Conservation (phyloP, 1,140 invertebrate species). For the Apolygus lucorum region DNA sequence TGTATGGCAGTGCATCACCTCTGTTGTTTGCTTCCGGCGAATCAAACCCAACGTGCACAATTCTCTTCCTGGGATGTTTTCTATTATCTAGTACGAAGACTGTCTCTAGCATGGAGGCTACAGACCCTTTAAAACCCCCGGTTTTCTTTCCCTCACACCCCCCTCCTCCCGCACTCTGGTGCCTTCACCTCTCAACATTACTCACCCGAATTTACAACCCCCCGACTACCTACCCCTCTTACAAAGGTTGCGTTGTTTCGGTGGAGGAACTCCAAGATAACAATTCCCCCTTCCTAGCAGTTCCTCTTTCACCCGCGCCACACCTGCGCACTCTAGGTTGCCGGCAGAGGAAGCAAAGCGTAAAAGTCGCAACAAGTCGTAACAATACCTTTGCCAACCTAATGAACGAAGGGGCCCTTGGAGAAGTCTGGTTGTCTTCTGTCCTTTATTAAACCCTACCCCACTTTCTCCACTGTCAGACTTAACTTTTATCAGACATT, state of each 20-base stretch:
- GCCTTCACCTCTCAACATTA: too few relatives aligned
- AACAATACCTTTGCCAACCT: conserved; percentile 7
- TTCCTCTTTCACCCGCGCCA: neutral
- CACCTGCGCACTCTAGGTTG: neutral
- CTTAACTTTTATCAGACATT: neutral
- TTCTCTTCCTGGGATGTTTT: too few relatives aligned
- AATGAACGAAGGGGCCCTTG: neutral
- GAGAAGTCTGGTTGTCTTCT: neutral
- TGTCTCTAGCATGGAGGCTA: too few relatives aligned
- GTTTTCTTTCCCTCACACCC: too few relatives aligned
- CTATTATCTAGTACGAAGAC: too few relatives aligned
- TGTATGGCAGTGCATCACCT: too few relatives aligned
- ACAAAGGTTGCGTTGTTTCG: neutral
- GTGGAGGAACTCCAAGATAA: neutral
- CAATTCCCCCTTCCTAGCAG: neutral
- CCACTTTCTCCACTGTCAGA: neutral
- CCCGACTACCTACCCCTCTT: neutral
- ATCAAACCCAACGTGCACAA: too few relatives aligned
- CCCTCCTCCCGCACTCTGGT: too few relatives aligned
- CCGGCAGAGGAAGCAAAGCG: neutral
- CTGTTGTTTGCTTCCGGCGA: too few relatives aligned
- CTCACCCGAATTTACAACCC: neutral
- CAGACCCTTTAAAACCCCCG: too few relatives aligned
- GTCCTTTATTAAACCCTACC: neutral
- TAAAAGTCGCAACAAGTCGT: conserved; percentile 8